Conservation (phyloP, 2,113 vertebrate genomes). For the Xiphophorus hellerii region DNA sequence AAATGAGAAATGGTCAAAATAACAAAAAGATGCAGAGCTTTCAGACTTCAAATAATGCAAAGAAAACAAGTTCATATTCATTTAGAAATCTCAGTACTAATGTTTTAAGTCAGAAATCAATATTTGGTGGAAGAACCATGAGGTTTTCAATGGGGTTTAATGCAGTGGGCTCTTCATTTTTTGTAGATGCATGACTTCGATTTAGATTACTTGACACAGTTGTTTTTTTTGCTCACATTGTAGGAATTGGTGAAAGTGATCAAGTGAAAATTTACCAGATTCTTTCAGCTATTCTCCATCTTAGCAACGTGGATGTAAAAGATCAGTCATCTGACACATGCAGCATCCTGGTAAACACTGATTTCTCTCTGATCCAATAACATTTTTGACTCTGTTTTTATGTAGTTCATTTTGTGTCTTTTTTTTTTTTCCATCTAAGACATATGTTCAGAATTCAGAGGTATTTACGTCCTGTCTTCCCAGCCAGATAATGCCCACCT, state of each 20-base stretch:
- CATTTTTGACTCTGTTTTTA: background rate
- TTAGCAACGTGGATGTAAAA: slow-evolving; percentile 91
- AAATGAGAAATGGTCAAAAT: too few relatives aligned
- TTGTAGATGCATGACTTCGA: background rate
- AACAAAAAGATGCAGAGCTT: too few relatives aligned
- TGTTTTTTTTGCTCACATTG: background rate
- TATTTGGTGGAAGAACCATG: too few relatives aligned
- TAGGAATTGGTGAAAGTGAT: slow-evolving; percentile 88
- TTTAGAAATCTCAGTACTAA: too few relatives aligned
- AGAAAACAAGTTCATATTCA: too few relatives aligned
- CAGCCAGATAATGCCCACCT: slow-evolving; percentile 90
- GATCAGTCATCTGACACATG: slow-evolving; percentile 88
- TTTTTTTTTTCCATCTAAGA: background rate
- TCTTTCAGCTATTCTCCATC: slow-evolving; percentile 93
- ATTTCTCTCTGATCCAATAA: background rate
- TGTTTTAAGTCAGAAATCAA: too few relatives aligned
- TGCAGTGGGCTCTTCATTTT: too few relatives aligned
- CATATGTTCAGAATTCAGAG: background rate
- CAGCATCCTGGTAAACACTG: slow-evolving; percentile 83
- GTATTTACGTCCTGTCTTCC: slow-evolving; percentile 28
- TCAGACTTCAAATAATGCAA: too few relatives aligned
- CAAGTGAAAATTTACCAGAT: slow-evolving; percentile 95
- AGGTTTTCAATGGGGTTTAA: too few relatives aligned
- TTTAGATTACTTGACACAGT: background rate
- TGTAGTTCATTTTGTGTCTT: background rate